phyloP scores from a whole-genome alignment of 1,140 invertebrate species.

The Andricus grossulariae region DNA sequence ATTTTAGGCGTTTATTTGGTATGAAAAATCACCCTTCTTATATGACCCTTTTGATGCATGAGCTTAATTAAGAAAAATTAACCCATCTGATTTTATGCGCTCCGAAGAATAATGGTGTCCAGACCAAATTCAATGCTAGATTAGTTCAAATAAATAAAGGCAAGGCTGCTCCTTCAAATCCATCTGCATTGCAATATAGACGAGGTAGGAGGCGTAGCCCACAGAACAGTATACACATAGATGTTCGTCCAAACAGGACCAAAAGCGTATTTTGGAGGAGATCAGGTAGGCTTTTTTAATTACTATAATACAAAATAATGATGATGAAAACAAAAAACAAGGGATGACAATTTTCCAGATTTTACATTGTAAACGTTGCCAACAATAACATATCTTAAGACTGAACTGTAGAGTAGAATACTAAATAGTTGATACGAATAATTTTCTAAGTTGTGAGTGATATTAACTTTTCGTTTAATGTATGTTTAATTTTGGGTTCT shows the following conservation, averaged over 20 bases:
- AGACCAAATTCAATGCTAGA: constrained; percentile 89
- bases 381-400: constrained; percentile 10
- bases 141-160: constrained; percentile 85
- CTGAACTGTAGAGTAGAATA: constrained; percentile 10
- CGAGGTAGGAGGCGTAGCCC: constrained; percentile 91
- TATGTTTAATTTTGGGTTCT: no score
- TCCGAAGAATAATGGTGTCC: constrained; percentile 92
- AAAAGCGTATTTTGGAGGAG: constrained; percentile 88
- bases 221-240: constrained; percentile 88
- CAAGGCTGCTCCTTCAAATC: constrained; percentile 78
- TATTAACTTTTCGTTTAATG: no score
- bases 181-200: constrained; percentile 87
- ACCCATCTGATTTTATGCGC: constrained; percentile 85
- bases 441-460: neutral
- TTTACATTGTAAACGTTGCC: constrained; percentile 11
- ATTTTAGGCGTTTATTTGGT: no score
- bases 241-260: constrained; percentile 88
- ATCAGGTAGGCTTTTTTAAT: constrained; percentile 86
- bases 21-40: no score
- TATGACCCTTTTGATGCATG: no score
- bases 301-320: constrained; percentile 65
- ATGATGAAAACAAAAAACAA: neutral
- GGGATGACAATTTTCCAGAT: neutral
- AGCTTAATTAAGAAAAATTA: constrained; percentile 44
- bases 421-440: constrained; percentile 33